phyloP scores from a whole-genome alignment of 2,113 vertebrate species.

The Rhombomys opimus region DNA sequence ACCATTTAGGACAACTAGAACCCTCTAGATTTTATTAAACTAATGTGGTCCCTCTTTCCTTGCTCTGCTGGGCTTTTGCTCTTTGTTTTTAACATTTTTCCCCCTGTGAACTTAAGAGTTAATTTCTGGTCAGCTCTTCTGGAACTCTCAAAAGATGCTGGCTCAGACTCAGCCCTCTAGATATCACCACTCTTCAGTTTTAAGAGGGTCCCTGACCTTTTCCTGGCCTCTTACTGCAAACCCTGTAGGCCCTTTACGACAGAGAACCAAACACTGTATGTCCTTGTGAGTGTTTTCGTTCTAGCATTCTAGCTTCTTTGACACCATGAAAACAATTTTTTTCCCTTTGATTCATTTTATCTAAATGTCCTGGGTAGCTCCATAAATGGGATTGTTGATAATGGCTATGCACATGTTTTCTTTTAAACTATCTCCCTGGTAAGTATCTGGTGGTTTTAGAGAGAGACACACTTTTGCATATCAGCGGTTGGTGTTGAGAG shows the following conservation, averaged over 20 bases:
- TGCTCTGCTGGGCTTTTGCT: not conserved
- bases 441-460: conserved; percentile 54
- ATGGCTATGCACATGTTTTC: conserved; percentile 70
- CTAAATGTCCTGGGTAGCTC: conserved; percentile 70
- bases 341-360: conserved; percentile 75
- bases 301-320: conserved; percentile 55
- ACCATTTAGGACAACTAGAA: not conserved
- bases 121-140: not conserved
- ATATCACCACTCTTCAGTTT: not conserved
- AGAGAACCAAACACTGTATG: conserved; percentile 52
- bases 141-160: not conserved
- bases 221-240: conserved; percentile 55
- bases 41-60: not conserved
- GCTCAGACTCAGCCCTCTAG: not conserved
- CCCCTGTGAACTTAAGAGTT: not conserved
- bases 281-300: conserved; percentile 75
- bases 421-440: conserved; percentile 68
- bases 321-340: conserved; percentile 73
- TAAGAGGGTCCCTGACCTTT: conserved; percentile 23
- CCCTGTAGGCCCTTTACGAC: not conserved
- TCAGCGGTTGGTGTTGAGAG: conserved; percentile 48
- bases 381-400: conserved; percentile 78
- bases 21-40: not conserved
- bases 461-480: conserved; percentile 46
- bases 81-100: not conserved